Base-by-base conservation (phyloP, 92 coral and sea anemone genomes). In the Palythoa grandiflora region DNA sequence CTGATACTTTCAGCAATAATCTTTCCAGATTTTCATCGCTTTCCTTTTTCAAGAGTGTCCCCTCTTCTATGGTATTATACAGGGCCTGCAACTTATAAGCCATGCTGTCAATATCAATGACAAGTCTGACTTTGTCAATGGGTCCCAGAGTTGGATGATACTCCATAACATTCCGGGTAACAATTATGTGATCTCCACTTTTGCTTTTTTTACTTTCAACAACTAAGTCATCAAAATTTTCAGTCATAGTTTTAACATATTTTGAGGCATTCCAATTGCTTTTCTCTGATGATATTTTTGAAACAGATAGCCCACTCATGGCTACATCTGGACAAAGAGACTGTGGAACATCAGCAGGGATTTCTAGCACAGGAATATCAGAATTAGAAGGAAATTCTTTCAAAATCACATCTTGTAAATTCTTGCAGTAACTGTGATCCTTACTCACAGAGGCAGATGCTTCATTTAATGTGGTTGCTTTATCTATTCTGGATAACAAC, bases 1-100 rank as follows among this genome's bases (percentile, higher is more conserved):
- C 78, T 73, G 78, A 73, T 73, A 73, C 78, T 73, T 44, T 73
- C 37, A 73, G 78, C 59, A 73, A n/a, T 73, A 73, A 73, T 40
- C 37, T 73, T 73, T 73, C 78, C 16, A 73, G 28, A 14, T 73
- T 13, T 73, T 73, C 78, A 73, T 73, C 55, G 35, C 35, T 73
- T 73, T 73, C 78, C 78, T 73, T 73, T 73, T 73, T 36, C 78
- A 73, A 73, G 78, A 73, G 78, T 73, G 78, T 40, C 78, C 78
- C 59, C 78, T 73, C 78, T 73, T 73, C 78, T 73, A 40, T 73
- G 78, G 11, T 73, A 73, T 73, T 13, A 73, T 73, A 73, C 78
- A 73, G 55, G 53, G 78, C 78, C 78, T 73, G 78, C 57, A 74
- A 74, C 78, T 74, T 74, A 17, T 3, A 74, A 44, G 53, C 78